Evolutionary conservation across 2,113 vertebrate genomes (phyloP).

Genomic region (Crotalus tigris): DNA sequence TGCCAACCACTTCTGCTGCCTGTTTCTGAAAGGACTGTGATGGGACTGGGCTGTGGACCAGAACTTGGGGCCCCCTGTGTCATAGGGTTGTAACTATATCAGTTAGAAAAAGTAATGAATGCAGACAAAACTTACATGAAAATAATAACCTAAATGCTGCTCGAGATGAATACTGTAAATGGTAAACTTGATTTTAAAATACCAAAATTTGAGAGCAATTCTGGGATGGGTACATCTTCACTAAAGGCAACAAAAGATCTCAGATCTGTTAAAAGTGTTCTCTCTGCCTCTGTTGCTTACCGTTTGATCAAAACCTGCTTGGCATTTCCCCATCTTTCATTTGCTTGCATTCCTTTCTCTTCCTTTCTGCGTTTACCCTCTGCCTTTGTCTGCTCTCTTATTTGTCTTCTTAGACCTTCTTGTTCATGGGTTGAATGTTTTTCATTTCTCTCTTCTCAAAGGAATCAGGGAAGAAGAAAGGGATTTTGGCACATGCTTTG

Average conservation of each 20-base stretch:
- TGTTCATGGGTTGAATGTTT: neutral
- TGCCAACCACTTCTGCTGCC: neutral
- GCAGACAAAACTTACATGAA: neutral
- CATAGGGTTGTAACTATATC: neutral
- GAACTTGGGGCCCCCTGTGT: neutral
- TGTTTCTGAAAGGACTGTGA: neutral
- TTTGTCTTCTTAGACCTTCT: neutral
- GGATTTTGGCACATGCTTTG: neutral
- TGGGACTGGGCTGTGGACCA: neutral
- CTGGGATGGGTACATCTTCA: neutral
- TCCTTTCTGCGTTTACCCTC: neutral
- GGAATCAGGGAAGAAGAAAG: neutral
- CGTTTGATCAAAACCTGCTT: neutral
- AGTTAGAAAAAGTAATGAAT: neutral
- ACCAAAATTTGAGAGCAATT: neutral
- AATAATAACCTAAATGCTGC: neutral
- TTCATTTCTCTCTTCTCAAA: neutral
- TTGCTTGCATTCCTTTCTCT: neutral
- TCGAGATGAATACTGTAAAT: neutral
- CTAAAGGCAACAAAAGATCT: neutral
- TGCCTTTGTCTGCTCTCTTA: neutral
- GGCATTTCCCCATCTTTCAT: neutral
- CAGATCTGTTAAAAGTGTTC: neutral
- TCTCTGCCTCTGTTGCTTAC: neutral
- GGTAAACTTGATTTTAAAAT: neutral